Base-by-base conservation (phyloP, 2,797 vertebrate species). In the Iguana delicatissima region DNA sequence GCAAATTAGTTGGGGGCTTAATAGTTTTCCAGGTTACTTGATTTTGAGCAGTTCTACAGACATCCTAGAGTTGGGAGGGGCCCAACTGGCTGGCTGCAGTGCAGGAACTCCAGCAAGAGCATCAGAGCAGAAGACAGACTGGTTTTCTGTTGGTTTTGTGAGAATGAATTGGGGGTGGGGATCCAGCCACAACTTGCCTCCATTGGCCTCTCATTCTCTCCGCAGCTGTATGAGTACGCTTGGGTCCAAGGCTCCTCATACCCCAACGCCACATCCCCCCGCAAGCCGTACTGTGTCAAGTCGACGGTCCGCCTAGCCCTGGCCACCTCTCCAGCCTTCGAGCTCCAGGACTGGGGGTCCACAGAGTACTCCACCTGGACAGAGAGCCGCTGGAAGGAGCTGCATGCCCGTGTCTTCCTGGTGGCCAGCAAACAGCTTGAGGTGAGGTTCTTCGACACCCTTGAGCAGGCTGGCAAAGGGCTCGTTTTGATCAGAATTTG, bases 321-420 rank as follows among this genome's bases (percentile, higher is more conserved):
- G 92, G 99, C 99, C 0, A 12, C 97, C 85, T 99, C 99, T 5
- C 99, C 99, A 0, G 99, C 99, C 90, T 99, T 99, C 0, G 98
- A 99, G 67, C 97, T 98, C 90, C 85, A 89, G 9, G 95, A 98
- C 1, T 99, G 97, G 96, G 96, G 96, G 57, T 98, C 98, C 73
- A 97, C 90, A 0, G 95, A 98, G 0, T 99, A 98, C 42, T 99
- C 99, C 0, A 99, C 99, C 0, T 99, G 99, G 99, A 98, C 99
- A 0, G 99, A 99, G 97, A 99, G 98, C 82, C 97, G 98, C 86
- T 99, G 99, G 99, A 99, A 99, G 94, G 96, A 92, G 46, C 98
- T 99, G 94, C 96, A 95, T 0, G 99, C 98, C 2, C 98, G 99
- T 6, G 98, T 99, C 88, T 99, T 99, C 91, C 97, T 99, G 8